Conservation (phyloP, 2,888 invertebrate genomes). For the Drosophila paramelanica region DNA sequence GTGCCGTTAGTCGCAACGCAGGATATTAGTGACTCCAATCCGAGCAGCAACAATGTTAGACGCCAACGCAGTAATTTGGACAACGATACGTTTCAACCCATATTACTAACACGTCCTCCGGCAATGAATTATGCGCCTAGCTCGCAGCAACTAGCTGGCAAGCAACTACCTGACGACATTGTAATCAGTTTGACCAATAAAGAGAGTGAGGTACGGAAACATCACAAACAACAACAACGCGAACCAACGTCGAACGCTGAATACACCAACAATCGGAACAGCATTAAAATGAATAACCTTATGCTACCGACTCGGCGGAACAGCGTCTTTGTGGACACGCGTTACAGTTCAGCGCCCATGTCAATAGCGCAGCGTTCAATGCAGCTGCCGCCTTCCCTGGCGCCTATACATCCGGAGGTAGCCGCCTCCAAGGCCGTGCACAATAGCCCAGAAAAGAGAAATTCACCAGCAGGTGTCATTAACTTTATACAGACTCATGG, state of each 20-base stretch:
- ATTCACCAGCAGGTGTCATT: slow-evolving; percentile 69
- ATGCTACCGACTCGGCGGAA: slow-evolving; percentile 50
- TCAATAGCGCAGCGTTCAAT: slow-evolving; percentile 64
- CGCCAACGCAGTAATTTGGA: slow-evolving; percentile 11
- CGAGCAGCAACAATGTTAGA: slow-evolving; percentile 1
- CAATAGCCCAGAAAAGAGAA: slow-evolving; percentile 50
- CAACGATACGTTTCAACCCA: slow-evolving; percentile 57
- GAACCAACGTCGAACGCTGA: slow-evolving; percentile 6
- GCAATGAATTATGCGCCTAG: slow-evolving; percentile 45
- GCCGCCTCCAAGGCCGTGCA: slow-evolving; percentile 29
- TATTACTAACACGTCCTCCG: slow-evolving; percentile 45
- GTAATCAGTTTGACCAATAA: slow-evolving; percentile 36
- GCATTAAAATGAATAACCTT: slow-evolving; percentile 21
- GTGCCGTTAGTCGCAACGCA: neutral
- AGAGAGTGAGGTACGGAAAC: slow-evolving; percentile 21
- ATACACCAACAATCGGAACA: slow-evolving; percentile 17
- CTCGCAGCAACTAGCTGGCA: slow-evolving; percentile 3
- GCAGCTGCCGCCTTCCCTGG: slow-evolving; percentile 52
- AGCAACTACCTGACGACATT: slow-evolving; percentile 23
- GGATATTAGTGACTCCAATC: slow-evolving; percentile 8
- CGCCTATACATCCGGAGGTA: slow-evolving; percentile 42
- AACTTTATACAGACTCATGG: slow-evolving; percentile 77
- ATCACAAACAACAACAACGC: slow-evolving; percentile 19
- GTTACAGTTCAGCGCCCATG: slow-evolving; percentile 67
- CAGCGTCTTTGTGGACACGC: slow-evolving; percentile 62